phyloP scores from a whole-genome alignment of 2,113 vertebrate species.

The Leptobrachium ailaonicum region DNA sequence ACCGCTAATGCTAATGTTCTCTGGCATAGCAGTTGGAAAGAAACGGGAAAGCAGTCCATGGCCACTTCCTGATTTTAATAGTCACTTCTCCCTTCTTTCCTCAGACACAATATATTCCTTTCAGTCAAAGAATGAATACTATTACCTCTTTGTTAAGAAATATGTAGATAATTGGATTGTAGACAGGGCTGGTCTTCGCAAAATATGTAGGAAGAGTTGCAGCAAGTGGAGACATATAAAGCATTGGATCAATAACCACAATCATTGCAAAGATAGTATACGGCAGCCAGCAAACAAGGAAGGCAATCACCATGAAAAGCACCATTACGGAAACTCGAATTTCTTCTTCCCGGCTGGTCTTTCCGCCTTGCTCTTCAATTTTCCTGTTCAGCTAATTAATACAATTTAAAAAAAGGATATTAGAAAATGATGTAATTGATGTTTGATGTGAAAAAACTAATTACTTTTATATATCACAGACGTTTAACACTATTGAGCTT shows the following conservation, averaged over 20 bases:
- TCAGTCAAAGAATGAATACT: neutral
- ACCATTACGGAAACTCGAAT: conserved; percentile 65
- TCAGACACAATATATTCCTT: too few relatives aligned
- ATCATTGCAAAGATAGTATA: conserved; percentile 66
- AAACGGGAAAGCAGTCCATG: too few relatives aligned
- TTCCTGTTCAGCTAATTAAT: conserved; percentile 66
- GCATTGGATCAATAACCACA: conserved; percentile 63
- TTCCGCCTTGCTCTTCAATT: conserved; percentile 66
- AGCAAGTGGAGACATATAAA: conserved; percentile 67
- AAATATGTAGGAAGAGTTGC: conserved; percentile 74
- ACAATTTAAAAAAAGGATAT: too few relatives aligned
- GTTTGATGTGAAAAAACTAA: too few relatives aligned
- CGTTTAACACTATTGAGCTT: too few relatives aligned
- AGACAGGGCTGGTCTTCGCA: conserved; percentile 71
- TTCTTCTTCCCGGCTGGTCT: conserved; percentile 63
- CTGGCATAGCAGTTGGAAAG: too few relatives aligned
- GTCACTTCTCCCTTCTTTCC: too few relatives aligned
- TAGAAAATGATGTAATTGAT: too few relatives aligned
- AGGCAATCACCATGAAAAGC: conserved; percentile 65
- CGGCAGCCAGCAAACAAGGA: conserved; percentile 72
- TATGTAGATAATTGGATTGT: conserved; percentile 74
- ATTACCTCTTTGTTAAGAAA: conserved; percentile 69
- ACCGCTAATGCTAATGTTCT: too few relatives aligned
- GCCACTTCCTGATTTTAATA: too few relatives aligned
- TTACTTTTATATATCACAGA: too few relatives aligned